Percentiles rank a stretch among this genome's conserved stretches.
phyloP scores from a whole-genome alignment of 2,888 invertebrate genomes.

The Trachelus tabidus region DNA sequence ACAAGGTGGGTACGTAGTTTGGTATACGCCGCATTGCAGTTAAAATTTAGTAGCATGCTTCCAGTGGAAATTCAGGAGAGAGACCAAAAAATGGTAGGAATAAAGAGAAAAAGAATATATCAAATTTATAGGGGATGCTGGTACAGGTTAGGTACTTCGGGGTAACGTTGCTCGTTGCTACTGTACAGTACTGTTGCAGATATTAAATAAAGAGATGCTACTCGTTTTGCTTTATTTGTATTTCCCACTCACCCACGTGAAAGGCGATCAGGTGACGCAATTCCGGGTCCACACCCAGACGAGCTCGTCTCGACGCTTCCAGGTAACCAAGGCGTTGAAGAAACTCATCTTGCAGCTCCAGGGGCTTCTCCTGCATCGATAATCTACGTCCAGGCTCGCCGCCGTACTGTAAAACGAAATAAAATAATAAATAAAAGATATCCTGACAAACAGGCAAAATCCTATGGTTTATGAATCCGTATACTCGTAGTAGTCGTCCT shows the following conservation, averaged over 20 bases:
- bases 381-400: conserved; percentile 71
- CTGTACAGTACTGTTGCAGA: background rate
- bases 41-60: background rate
- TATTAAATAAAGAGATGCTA: background rate
- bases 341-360: conserved; percentile 73
- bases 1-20: background rate
- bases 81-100: background rate
- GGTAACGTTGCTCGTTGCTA: background rate
- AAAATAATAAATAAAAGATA: background rate
- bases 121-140: background rate
- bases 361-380: conserved; percentile 70
- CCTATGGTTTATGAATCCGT: background rate
- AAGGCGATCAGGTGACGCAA: conserved; percentile 73
- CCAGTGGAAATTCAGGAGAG: background rate
- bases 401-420: conserved; percentile 61
- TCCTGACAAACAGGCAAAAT: background rate
- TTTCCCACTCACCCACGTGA: conserved; percentile 67
- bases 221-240: background rate
- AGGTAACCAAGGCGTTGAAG: conserved; percentile 72
- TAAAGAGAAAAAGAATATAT: background rate
- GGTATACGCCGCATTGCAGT: background rate
- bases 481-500: background rate
- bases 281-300: conserved; percentile 76
- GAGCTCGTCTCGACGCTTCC: conserved; percentile 70
- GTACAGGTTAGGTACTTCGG: background rate